These are phyloP conservation scores for Holcopasites calliopsidis DNA, from an alignment of 1,140 invertebrate genomes.

Conservation along the genomic window DNA sequence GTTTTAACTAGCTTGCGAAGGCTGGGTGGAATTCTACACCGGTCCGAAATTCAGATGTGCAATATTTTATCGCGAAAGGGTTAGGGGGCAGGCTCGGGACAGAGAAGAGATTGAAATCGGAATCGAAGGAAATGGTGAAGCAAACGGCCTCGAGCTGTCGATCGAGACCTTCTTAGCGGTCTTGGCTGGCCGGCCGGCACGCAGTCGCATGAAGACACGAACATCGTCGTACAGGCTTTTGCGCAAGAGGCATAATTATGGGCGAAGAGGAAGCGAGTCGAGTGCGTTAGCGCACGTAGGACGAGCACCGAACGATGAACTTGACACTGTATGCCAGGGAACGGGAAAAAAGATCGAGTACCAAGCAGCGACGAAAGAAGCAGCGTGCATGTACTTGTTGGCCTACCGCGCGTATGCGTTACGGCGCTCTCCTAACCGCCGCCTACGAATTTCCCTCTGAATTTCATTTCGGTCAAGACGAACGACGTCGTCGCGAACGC, in stretches of 20 bases:
- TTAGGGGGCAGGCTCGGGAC: too few species aligned
- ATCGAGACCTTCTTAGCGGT: conserved; percentile 45
- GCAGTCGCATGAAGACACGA: conserved; percentile 59
- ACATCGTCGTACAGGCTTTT: conserved; percentile 59
- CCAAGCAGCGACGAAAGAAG: neutral
- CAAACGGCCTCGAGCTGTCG: conserved; percentile 60
- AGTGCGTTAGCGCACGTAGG: conserved; percentile 65
- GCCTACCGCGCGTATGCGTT: conserved; percentile 14
- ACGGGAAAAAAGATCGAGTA: neutral
- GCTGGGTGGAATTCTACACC: neutral
- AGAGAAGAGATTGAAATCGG: neutral
- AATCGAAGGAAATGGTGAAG: conserved; percentile 41
- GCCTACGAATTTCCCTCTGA: conserved; percentile 42
- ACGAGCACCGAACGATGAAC: conserved; percentile 67
- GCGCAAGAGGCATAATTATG: conserved; percentile 65
- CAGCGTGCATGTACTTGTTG: conserved; percentile 8
- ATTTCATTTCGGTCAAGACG: conserved; percentile 32
- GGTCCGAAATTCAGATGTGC: conserved; percentile 4
- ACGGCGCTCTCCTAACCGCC: conserved; percentile 28
- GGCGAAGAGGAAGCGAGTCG: conserved; percentile 62
- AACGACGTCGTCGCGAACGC: conserved; percentile 27
- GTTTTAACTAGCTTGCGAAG: too few species aligned
- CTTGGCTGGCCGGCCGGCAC: conserved; percentile 26
- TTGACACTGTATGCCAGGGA: conserved; percentile 57
- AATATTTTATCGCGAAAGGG: neutral